Conservation (phyloP, 2,797 vertebrate species). For the Moxostoma hubbsi region DNA sequence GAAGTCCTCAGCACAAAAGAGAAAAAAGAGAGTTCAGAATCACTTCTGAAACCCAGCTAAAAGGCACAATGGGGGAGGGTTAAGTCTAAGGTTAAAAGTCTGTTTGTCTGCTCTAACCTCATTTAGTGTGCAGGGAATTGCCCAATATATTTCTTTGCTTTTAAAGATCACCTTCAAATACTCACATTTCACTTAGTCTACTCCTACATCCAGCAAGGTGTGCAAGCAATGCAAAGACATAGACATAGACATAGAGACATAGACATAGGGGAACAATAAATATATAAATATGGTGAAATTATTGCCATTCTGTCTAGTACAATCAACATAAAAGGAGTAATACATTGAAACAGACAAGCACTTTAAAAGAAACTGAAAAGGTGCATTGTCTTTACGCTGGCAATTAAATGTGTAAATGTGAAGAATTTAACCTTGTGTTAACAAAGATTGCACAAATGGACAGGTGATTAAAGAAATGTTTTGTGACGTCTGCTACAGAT, state of each 20-base stretch:
- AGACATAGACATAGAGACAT: too few species aligned
- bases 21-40: too few species aligned
- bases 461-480: not conserved
- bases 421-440: not conserved
- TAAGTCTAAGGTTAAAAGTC: conserved; percentile 4
- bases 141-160: not conserved
- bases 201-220: not conserved
- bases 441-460: not conserved
- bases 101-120: conserved; percentile 23
- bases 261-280: not conserved
- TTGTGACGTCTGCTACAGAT: not conserved
- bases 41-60: not conserved
- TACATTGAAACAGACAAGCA: conserved; percentile 3
- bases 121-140: conserved; percentile 6
- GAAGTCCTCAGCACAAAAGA: not conserved
- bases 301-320: not conserved
- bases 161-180: conserved; percentile 14
- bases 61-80: not conserved
- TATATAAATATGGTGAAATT: not conserved
- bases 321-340: conserved; percentile 15
- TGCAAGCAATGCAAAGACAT: too few species aligned
- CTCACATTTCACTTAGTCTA: not conserved
- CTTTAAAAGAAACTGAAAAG: not conserved
- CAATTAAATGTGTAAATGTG: conserved; percentile 14
- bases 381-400: not conserved